Percentiles rank a stretch among this genome's conserved stretches.
Evolutionary conservation across 2,888 invertebrate genomes (phyloP).

Genomic region (Hyles lineata): DNA sequence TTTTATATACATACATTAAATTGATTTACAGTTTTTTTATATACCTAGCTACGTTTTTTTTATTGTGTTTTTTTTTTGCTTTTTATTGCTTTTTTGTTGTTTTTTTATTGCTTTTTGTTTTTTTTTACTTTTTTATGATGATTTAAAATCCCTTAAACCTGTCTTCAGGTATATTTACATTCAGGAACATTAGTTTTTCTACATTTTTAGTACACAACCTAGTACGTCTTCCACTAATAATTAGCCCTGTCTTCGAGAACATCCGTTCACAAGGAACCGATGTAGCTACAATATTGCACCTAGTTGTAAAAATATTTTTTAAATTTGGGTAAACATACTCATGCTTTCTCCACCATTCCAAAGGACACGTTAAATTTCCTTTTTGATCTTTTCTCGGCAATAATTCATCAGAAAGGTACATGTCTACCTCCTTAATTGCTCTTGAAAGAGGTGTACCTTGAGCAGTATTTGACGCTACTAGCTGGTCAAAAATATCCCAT

Average conservation of each 20-base stretch:
- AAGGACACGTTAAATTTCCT: slow-evolving; percentile 37
- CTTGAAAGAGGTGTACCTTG: slow-evolving; percentile 39
- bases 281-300: slow-evolving; percentile 38
- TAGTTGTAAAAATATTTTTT: slow-evolving; percentile 29
- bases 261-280: slow-evolving; percentile 40
- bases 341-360: slow-evolving; percentile 41
- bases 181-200: slow-evolving; percentile 36
- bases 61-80: too few species aligned
- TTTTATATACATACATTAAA: slow-evolving; percentile 30
- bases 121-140: too few species aligned
- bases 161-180: slow-evolving; percentile 28
- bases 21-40: slow-evolving; percentile 13
- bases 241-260: slow-evolving; percentile 37
- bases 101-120: too few species aligned
- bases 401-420: slow-evolving; percentile 38
- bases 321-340: slow-evolving; percentile 38
- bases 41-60: too few species aligned
- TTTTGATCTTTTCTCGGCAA: slow-evolving; percentile 34
- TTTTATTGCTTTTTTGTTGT: too few species aligned
- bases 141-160: slow-evolving; percentile 10
- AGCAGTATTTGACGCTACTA: slow-evolving; percentile 27
- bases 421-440: slow-evolving; percentile 41
- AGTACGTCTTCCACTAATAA: slow-evolving; percentile 35
- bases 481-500: slow-evolving; percentile 39
- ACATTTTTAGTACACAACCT: slow-evolving; percentile 35